Evolutionary conservation across 2,113 vertebrate species (phyloP).

Genomic region (Cranoglanis bouderius): DNA sequence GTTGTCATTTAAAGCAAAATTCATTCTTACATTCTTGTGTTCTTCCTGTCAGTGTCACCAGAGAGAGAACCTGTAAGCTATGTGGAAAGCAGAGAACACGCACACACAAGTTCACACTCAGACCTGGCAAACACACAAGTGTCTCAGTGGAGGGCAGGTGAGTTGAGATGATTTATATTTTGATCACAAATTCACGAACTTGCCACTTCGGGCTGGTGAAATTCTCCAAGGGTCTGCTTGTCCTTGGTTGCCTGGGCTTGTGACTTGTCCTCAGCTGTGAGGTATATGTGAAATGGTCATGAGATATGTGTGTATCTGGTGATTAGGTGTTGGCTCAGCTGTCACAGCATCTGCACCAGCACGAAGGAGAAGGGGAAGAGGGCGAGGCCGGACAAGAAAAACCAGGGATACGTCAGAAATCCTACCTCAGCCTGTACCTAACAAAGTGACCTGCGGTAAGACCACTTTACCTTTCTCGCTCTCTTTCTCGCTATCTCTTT

Average conservation of each 20-base stretch:
- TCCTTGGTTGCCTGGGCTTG: not conserved
- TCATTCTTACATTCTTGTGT: constrained; percentile 9
- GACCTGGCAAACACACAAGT: constrained; percentile 53
- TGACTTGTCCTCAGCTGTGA: not conserved
- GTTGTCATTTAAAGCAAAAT: not conserved
- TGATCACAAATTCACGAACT: not conserved
- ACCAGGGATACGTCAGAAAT: constrained; percentile 53
- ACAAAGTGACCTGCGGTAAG: constrained; percentile 87
- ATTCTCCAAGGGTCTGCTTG: not conserved
- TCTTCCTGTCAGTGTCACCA: constrained; percentile 78
- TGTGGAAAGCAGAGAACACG: constrained; percentile 59
- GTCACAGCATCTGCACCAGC: constrained; percentile 63
- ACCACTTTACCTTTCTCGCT: constrained; percentile 25
- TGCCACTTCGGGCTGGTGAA: not conserved
- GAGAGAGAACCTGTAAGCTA: constrained; percentile 69
- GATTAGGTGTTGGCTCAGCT: constrained; percentile 71
- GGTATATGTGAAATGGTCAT: not conserved
- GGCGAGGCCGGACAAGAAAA: constrained; percentile 64
- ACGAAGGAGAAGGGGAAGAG: constrained; percentile 68
- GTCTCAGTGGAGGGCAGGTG: constrained; percentile 75
- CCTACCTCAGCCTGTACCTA: constrained; percentile 52
- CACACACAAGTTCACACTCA: constrained; percentile 64
- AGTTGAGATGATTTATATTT: constrained; percentile 29
- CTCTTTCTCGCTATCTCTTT: not conserved
- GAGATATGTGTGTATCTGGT: constrained; percentile 33